Evolutionary conservation across 2,797 vertebrate species (phyloP).

Genomic region (Pipistrellus nathusii): DNA sequence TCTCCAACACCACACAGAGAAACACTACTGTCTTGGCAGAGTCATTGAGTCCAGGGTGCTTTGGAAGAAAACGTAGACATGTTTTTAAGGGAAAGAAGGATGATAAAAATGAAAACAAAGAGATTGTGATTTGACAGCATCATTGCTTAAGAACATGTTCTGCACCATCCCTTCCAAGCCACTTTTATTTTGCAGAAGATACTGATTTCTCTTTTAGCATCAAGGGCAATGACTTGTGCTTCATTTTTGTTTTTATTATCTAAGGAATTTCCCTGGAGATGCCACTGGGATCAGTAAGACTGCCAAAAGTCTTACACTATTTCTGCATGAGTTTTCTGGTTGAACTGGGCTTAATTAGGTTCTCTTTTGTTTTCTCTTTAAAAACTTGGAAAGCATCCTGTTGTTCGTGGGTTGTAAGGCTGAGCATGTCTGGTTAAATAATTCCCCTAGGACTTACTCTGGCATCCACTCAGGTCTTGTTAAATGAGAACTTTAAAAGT

Average conservation of each 20-base stretch:
- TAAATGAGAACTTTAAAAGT: slow-evolving; percentile 69
- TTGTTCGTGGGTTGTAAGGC: slow-evolving; percentile 62
- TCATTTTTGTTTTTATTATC: slow-evolving; percentile 48
- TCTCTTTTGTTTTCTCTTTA: slow-evolving; percentile 63
- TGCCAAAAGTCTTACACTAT: slow-evolving; percentile 43
- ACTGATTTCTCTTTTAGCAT: neutral
- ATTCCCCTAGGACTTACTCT: slow-evolving; percentile 64
- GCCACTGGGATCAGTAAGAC: neutral
- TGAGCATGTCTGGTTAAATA: slow-evolving; percentile 68
- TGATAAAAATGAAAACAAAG: slow-evolving; percentile 45
- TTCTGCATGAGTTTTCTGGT: slow-evolving; percentile 57
- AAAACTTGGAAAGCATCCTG: slow-evolving; percentile 71
- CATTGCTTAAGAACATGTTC: neutral
- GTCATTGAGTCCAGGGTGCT: neutral
- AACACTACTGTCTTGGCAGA: neutral
- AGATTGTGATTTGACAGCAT: neutral
- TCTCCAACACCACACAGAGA: neutral
- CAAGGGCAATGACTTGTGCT: neutral
- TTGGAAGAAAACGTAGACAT: slow-evolving; percentile 6
- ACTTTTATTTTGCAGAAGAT: neutral
- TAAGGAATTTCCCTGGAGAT: slow-evolving; percentile 56
- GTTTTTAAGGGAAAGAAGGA: slow-evolving; percentile 45
- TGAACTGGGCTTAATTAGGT: slow-evolving; percentile 57
- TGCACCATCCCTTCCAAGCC: neutral
- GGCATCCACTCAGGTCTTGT: slow-evolving; percentile 58